Base-by-base conservation (phyloP, 53 echinoderm and acorn worm genomes). In the Arbacia lixula region DNA sequence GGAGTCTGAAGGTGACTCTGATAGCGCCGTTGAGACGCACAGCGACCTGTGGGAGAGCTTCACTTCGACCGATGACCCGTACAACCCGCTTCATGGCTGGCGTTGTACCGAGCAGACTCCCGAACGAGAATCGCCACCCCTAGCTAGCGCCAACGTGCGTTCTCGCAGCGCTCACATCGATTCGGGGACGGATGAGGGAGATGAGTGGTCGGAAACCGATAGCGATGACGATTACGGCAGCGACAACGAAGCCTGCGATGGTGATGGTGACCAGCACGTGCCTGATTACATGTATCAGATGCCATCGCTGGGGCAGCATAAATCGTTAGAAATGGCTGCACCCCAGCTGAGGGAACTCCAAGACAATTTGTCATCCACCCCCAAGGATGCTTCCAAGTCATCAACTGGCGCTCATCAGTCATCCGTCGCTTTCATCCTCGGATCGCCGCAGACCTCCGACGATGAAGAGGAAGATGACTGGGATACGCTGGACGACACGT, bases 171-270 rank as follows among this genome's bases (percentile, higher is more conserved):
- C n/a, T 22, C 58, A 63, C 31, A 27, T 49, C 2, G 82, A 81
- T 49, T 81, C 82, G 19, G 82, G 82, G 6, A 81, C 82, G 6
- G 82, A 81, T 40, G 82, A 81, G 49, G 82, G 82, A 1, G 82
- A 81, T 58, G 61, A 61, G 19, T 63, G 40, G 82, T 63, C 82
- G 43, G 63, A 81, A 19, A 50, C 82, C 6, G 82, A 81, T 21
- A 38, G 60, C 29, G 82, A 81, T 81, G 82, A 63, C 20, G 82
- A 81, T 40, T 39, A 49, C 4, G 64, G 43, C 21, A 63, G 63
- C 11, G 64, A 29, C 11, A 46, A 81, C 10, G 64, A 43, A 19
- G 31, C 5, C 32, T 38, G 30, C 1, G 49, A 30, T 46, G 82
- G 43, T 29, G 82, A 81, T 11, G 50, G 1, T 17, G 40, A 58